Evolutionary conservation across 2,888 invertebrate species (phyloP).

Genomic region (Aphodius sticticus): DNA sequence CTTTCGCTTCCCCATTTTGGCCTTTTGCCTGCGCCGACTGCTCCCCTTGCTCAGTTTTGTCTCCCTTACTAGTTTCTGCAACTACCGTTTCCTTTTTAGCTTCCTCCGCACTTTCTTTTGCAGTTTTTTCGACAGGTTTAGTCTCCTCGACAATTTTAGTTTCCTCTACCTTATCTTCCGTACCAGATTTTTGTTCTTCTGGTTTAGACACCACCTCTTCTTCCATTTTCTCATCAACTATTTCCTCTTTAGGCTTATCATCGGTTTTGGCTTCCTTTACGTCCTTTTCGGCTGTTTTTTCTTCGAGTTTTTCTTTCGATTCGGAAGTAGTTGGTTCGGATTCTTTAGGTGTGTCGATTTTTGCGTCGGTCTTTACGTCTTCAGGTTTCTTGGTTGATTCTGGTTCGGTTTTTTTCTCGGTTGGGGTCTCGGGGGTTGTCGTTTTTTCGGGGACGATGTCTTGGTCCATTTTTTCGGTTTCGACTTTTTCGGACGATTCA

Average conservation of each 20-base stretch:
- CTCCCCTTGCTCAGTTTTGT: conserved; percentile 27
- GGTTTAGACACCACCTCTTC: conserved; percentile 38
- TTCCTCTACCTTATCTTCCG: conserved; percentile 27
- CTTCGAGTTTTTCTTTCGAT: conserved; percentile 32
- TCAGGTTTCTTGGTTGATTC: conserved; percentile 14
- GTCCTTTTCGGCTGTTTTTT: conserved; percentile 41
- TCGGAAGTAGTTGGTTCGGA: neutral
- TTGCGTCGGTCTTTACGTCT: conserved; percentile 11
- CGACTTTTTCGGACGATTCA: neutral
- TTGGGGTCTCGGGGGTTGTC: conserved; percentile 12
- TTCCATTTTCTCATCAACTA: conserved; percentile 16
- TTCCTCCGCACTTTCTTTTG: conserved; percentile 37
- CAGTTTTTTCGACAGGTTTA: conserved; percentile 35
- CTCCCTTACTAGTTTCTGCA: conserved; percentile 38
- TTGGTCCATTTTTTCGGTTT: conserved; percentile 4
- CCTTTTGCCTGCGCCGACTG: neutral
- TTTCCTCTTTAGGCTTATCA: conserved; percentile 13
- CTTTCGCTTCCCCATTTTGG: conserved; percentile 11
- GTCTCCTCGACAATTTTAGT: conserved; percentile 40
- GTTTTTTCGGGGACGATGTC: conserved; percentile 1
- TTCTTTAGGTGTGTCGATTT: neutral
- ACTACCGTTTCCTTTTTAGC: conserved; percentile 37
- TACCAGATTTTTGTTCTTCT: conserved; percentile 13
- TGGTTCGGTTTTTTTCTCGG: conserved; percentile 27
- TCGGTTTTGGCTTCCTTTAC: conserved; percentile 33